phyloP scores from a whole-genome alignment of 1,140 invertebrate genomes.

The Acyrthosiphon pisum region DNA sequence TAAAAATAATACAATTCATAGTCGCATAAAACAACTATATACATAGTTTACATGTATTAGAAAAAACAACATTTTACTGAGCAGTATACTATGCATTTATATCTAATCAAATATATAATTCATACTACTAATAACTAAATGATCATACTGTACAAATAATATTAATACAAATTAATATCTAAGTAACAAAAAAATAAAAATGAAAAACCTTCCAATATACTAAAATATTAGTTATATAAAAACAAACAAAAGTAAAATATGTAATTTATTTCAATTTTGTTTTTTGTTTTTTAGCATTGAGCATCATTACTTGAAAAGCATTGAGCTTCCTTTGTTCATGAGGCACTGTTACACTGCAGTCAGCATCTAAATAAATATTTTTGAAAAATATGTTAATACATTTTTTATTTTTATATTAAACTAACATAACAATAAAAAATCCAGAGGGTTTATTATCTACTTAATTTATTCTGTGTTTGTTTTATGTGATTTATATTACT shows the following conservation, averaged over 20 bases:
- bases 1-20: neutral
- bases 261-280: neutral
- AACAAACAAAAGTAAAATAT: neutral
- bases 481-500: neutral
- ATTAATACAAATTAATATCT: neutral
- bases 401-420: neutral
- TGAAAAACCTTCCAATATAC: neutral
- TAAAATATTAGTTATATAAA: neutral
- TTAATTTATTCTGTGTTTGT: neutral
- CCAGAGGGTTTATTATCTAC: neutral
- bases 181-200: neutral
- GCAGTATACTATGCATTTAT: neutral
- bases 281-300: constrained; percentile 27
- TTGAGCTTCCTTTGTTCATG: neutral
- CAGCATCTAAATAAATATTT: neutral
- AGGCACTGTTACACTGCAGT: neutral
- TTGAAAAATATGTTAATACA: neutral
- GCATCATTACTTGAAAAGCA: constrained; percentile 42
- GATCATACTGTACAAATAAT: neutral
- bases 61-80: neutral
- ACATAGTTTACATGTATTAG: neutral
- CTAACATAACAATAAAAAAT: neutral
- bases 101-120: neutral
- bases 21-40: neutral
- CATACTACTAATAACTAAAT: neutral